Evolutionary conservation across 2,888 invertebrate species (phyloP).

Genomic region (Cyrtodaria siliqua): DNA sequence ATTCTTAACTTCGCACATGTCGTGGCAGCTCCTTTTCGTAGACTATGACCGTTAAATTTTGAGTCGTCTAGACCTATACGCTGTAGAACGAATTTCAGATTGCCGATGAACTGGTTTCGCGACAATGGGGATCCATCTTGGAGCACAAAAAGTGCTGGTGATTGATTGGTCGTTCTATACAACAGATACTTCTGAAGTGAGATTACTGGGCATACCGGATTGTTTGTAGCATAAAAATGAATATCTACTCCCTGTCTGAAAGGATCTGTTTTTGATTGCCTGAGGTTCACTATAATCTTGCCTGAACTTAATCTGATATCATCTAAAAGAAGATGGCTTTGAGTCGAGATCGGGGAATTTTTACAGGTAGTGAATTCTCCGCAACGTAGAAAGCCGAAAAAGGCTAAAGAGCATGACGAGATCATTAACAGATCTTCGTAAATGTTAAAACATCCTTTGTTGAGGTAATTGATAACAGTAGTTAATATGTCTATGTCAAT

Average conservation of each 20-base stretch:
- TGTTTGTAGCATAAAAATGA: background rate
- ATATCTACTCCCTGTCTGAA: background rate
- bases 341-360: too few relatives aligned
- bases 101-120: too few relatives aligned
- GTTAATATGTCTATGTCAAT: background rate
- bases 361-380: slow-evolving; percentile 1
- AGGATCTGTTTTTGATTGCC: background rate
- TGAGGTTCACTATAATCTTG: too few relatives aligned
- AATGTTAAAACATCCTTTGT: background rate
- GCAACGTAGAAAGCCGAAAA: background rate
- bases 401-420: background rate
- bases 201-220: background rate
- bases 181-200: too few relatives aligned
- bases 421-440: background rate
- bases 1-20: slow-evolving; percentile 1
- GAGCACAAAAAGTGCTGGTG: too few relatives aligned
- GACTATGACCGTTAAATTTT: slow-evolving; percentile 9
- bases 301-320: too few relatives aligned
- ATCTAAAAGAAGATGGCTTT: too few relatives aligned
- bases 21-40: slow-evolving; percentile 13
- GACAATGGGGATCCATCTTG: too few relatives aligned
- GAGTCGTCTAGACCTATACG: background rate
- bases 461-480: too few relatives aligned
- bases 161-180: too few relatives aligned
- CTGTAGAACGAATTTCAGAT: too few relatives aligned